Conservation (phyloP, 2,888 invertebrate genomes). For the Thelaira solivaga region DNA sequence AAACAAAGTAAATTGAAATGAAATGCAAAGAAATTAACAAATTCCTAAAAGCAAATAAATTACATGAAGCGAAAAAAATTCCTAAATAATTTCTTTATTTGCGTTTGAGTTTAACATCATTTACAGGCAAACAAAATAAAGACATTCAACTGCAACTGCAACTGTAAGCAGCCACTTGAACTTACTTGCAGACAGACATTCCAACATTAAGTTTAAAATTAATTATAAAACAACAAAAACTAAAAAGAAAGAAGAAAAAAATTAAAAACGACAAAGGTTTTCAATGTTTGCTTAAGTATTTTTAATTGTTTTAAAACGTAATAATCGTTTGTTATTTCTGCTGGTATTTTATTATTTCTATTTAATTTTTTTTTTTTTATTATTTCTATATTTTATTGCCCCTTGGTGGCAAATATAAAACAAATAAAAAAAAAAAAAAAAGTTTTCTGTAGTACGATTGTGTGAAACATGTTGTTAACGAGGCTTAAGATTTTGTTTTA, state of each 20-base stretch:
- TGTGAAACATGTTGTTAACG: constrained; percentile 61
- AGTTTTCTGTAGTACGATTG: constrained; percentile 53
- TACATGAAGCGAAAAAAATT: constrained; percentile 50
- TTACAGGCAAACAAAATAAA: constrained; percentile 26
- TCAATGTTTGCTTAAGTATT: constrained; percentile 31
- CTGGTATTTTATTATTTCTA: constrained; percentile 21
- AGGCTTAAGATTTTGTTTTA: constrained; percentile 39
- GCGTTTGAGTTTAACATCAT: constrained; percentile 32
- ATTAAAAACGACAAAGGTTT: constrained; percentile 13
- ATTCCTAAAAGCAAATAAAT: constrained; percentile 43
- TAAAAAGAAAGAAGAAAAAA: neutral
- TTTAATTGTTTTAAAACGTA: constrained; percentile 47
- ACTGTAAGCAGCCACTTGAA: neutral
- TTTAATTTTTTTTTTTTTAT: constrained; percentile 6
- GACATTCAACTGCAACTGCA: constrained; percentile 23
- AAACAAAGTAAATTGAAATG: constrained; percentile 29
- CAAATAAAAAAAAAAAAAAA: constrained; percentile 36
- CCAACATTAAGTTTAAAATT: constrained; percentile 29
- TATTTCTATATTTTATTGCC: neutral
- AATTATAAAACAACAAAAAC: no score
- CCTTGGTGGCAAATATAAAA: constrained; percentile 28
- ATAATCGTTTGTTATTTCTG: constrained; percentile 32
- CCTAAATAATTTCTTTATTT: constrained; percentile 64
- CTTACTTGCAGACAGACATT: constrained; percentile 11
- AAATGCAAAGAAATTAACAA: constrained; percentile 38